Evolutionary conservation across 37 sponge, comb jelly and placozoan species (phyloP), one percentile per base, ranked within the genome.

Genomic region (Ephydatia muelleri): DNA sequence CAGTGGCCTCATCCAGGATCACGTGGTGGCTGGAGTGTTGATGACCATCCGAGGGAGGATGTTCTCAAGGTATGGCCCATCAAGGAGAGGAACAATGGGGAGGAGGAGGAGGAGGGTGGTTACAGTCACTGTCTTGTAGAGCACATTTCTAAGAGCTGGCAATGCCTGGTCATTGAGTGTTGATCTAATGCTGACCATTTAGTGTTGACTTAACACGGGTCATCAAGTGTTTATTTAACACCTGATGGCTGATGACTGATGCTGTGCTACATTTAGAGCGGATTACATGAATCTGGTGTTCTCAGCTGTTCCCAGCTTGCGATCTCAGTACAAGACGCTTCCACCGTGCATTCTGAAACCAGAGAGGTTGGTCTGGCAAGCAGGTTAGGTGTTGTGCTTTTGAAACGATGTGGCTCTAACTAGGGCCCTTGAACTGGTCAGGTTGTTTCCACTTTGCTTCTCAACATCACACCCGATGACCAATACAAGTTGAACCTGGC

Each of bases 1-100:
- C 30, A 89, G 95, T 83, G 98, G 98, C 65, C 89, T 98, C 31
- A 98, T 98, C 32, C 98, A 98, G 80, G 98, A 98, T 72, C 98
- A 98, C 67, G 84, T 98, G 66, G 95, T 98, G 33, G 73, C 96
- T 29, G 96, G 90, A 39, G 87, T 96, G 5, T 66, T 96, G 79
- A 87, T 98, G 87, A 96, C 95, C 30, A 66, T 94, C 16, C 83
- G 96, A 73, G 98, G 94, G 22, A 36, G 96, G 19, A 73, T 94
- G 65, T 96, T 98, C 66, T 65, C 82, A 27, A 76, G 87, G 91
- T 90, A 80, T 49, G 37, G 49, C 14, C n/a, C 25, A 37, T 72
- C 39, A 74, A 21, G 37, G 21, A 4, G 9, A 33, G 36, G 25
- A 28, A 80, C 6, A 2, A 26, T 30, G 23, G 68, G 21, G 65